Evolutionary conservation across 2,888 invertebrate species (phyloP).

Genomic region (Diaphora mendica): DNA sequence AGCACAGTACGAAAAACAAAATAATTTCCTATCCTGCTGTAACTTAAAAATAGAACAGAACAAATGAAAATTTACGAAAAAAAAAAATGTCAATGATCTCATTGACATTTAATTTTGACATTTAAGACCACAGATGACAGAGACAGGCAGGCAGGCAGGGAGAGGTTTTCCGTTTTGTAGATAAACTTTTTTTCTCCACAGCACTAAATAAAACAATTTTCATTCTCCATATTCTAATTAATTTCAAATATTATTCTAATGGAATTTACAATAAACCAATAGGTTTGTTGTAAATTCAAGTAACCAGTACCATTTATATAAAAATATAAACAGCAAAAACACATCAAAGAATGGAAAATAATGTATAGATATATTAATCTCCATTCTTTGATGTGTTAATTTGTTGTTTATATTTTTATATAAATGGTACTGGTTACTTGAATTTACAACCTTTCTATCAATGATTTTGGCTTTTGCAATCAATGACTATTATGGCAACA

Average conservation of each 20-base stretch:
- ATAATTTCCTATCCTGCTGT: conserved; percentile 6
- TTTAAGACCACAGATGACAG: no score
- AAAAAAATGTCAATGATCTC: neutral
- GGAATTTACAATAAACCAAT: neutral
- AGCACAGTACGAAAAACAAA: neutral
- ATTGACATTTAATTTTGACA: neutral
- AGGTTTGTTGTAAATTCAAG: no score
- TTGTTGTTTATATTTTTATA: neutral
- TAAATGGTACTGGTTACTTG: no score
- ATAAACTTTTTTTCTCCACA: neutral
- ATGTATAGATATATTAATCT: no score
- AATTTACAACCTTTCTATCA: no score
- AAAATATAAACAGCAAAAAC: no score
- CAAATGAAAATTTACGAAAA: conserved; percentile 11
- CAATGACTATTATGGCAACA: conserved; percentile 44
- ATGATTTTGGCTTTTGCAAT: neutral
- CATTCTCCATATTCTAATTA: neutral
- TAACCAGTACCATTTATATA: no score
- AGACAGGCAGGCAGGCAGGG: neutral
- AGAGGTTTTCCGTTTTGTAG: neutral
- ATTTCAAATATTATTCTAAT: neutral
- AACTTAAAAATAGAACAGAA: conserved; percentile 59
- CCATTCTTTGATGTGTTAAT: neutral
- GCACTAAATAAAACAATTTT: neutral
- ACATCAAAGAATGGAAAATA: no score